phyloP scores from a whole-genome alignment of 2,797 vertebrate genomes.

The Poecilia picta region DNA sequence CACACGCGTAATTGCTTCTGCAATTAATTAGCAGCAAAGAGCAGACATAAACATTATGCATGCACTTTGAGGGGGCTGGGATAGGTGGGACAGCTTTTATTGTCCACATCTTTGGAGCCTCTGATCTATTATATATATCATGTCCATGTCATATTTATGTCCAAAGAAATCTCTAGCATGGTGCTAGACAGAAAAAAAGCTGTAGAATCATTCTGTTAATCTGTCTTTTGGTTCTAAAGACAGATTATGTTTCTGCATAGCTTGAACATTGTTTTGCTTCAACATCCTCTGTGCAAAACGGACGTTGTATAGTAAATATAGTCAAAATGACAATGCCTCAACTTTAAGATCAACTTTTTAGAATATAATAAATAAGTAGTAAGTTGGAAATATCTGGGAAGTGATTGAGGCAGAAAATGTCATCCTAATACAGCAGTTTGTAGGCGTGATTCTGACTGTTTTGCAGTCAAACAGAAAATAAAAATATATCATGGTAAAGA shows the following conservation, averaged over 20 bases:
- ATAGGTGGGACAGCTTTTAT: slow-evolving; percentile 42
- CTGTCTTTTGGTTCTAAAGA: background rate
- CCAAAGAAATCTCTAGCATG: background rate
- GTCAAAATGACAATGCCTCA: background rate
- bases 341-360: background rate
- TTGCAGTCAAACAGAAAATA: background rate
- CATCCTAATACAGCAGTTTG: background rate
- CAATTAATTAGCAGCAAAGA: slow-evolving; percentile 76
- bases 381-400: background rate
- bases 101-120: slow-evolving; percentile 34
- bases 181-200: background rate
- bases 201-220: background rate
- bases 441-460: background rate
- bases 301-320: background rate
- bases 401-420: background rate
- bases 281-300: background rate
- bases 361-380: background rate
- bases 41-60: slow-evolving; percentile 67
- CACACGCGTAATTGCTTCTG: slow-evolving; percentile 75
- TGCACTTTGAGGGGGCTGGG: slow-evolving; percentile 55
- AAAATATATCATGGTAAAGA: background rate
- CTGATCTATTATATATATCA: slow-evolving; percentile 19
- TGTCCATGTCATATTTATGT: background rate
- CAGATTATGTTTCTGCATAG: background rate
- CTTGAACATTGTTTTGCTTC: background rate